phyloP scores from a whole-genome alignment of 1,140 invertebrate species.

The Apis laboriosa region DNA sequence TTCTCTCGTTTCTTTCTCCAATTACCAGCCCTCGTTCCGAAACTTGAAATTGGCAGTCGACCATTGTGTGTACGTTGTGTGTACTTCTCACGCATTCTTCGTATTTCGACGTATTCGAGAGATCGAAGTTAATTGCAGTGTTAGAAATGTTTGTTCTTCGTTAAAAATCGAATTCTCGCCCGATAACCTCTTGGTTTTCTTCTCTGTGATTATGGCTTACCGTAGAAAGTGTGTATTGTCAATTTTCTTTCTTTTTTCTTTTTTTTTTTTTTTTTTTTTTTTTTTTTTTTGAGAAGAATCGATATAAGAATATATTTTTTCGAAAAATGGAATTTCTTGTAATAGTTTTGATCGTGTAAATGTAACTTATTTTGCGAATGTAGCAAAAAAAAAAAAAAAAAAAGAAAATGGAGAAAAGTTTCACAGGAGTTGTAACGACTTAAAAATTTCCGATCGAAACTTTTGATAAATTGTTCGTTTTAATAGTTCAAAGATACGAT shows the following conservation, averaged over 20 bases:
- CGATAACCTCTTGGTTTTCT: not conserved
- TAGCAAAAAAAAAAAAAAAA: not conserved
- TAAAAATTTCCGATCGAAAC: slow-evolving; percentile 1
- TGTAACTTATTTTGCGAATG: not conserved
- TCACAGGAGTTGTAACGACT: slow-evolving; percentile 7
- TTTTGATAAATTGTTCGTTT: not conserved
- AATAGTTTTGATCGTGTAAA: too few species aligned
- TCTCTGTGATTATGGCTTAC: not conserved
- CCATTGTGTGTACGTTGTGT: not conserved
- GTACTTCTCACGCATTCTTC: slow-evolving; percentile 14
- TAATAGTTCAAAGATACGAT: not conserved
- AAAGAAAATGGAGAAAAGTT: not conserved
- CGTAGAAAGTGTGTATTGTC: not conserved
- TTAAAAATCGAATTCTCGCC: not conserved
- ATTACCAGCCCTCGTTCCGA: not conserved
- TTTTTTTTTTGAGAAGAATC: too few species aligned
- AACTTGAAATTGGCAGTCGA: slow-evolving; percentile 58
- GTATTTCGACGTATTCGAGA: not conserved
- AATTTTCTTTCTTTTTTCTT: too few species aligned
- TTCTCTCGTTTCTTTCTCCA: not conserved
- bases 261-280: too few species aligned
- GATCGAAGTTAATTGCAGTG: slow-evolving; percentile 24
- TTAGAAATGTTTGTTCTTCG: not conserved
- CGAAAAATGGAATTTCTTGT: too few species aligned
- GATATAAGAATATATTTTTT: too few species aligned